Percentiles rank a stretch among this genome's conserved stretches.
Conservation (phyloP, 2,888 invertebrate genomes). For the Scaptodrosophila latifasciaeformis region DNA sequence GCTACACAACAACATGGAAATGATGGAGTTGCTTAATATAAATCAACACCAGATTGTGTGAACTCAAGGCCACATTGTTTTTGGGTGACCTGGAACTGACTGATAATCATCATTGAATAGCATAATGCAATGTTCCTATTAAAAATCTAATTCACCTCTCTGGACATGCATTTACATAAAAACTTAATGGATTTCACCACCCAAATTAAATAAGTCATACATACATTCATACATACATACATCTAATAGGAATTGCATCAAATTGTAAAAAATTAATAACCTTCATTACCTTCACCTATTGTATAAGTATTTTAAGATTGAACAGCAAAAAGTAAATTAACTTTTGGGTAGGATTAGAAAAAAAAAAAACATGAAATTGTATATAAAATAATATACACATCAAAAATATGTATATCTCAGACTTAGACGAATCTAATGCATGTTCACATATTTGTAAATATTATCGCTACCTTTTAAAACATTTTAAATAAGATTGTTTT, state of each 20-base stretch:
- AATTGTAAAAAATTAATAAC: background rate
- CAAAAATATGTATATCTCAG: too few relatives aligned
- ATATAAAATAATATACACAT: too few relatives aligned
- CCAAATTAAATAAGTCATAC: constrained; percentile 22
- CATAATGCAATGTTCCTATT: constrained; percentile 13
- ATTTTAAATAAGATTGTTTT: too few relatives aligned
- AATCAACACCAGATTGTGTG: constrained; percentile 40
- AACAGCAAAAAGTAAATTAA: background rate
- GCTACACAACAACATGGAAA: background rate
- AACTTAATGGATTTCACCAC: too few relatives aligned
- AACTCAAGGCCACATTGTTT: constrained; percentile 26
- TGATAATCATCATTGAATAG: constrained; percentile 57
- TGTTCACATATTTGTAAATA: too few relatives aligned
- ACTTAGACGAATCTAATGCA: too few relatives aligned
- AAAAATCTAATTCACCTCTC: too few relatives aligned
- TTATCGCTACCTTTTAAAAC: too few relatives aligned
- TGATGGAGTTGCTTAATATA: constrained; percentile 37
- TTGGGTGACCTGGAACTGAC: constrained; percentile 48
- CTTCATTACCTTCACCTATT: background rate
- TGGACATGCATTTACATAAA: too few relatives aligned
- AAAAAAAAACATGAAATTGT: background rate
- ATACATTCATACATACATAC: constrained; percentile 21
- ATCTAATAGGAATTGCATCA: background rate
- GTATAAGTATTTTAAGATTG: constrained; percentile 3
- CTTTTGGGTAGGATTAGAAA: background rate